Evolutionary conservation across 1,140 invertebrate genomes (phyloP).

Genomic region (Zaprionus gabonicus): DNA sequence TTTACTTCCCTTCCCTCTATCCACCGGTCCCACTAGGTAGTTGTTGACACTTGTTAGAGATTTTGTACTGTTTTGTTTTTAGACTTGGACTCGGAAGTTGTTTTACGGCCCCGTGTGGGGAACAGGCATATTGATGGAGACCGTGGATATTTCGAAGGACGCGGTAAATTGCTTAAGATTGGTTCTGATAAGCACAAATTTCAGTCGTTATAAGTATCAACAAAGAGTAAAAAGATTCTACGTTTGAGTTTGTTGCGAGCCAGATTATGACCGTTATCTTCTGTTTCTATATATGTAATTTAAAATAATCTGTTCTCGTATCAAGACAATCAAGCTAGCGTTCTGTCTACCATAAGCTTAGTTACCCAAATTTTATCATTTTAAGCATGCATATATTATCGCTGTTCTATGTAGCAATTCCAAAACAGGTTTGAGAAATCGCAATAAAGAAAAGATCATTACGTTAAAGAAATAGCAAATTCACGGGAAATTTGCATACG

Average conservation of each 20-base stretch:
- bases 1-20: background rate
- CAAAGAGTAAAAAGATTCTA: background rate
- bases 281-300: background rate
- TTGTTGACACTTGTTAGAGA: slow-evolving; percentile 79
- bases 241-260: background rate
- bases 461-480: slow-evolving; percentile 43
- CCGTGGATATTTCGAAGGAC: slow-evolving; percentile 48
- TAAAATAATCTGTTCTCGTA: background rate
- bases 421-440: slow-evolving; percentile 35
- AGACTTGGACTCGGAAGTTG: slow-evolving; percentile 41
- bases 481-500: slow-evolving; percentile 64
- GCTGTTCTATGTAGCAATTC: background rate
- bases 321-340: background rate
- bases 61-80: slow-evolving; percentile 51
- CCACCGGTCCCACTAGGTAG: background rate
- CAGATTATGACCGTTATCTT: background rate
- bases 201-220: background rate
- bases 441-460: slow-evolving; percentile 6
- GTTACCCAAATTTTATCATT: background rate
- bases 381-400: slow-evolving; percentile 11
- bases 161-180: slow-evolving; percentile 63
- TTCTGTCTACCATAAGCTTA: background rate
- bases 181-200: slow-evolving; percentile 41
- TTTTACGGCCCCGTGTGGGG: slow-evolving; percentile 18
- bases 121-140: slow-evolving; percentile 9